A percentile compares a stretch with the other conserved stretches of the same genome.
Conservation (phyloP, 2,113 vertebrate species). For the Pachypanchax playfairii region DNA sequence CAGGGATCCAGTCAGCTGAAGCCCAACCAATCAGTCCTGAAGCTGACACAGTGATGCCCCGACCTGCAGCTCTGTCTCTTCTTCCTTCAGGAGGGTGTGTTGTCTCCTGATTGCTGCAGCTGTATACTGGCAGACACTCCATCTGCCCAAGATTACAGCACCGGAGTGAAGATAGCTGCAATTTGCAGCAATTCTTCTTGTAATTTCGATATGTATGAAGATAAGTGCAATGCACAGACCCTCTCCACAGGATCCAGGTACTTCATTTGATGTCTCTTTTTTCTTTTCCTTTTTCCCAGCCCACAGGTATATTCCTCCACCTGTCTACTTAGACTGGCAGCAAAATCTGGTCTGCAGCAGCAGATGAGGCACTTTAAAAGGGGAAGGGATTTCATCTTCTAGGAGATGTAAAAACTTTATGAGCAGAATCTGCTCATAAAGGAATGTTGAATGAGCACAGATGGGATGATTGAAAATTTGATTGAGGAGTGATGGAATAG, state of each 20-base stretch:
- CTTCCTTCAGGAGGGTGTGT: slow-evolving; percentile 49
- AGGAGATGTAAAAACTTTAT: slow-evolving; percentile 38
- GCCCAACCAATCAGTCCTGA: slow-evolving; percentile 54
- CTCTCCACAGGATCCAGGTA: slow-evolving; percentile 49
- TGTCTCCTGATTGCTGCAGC: slow-evolving; percentile 56
- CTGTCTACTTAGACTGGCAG: slow-evolving; percentile 13
- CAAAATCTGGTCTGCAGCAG: slow-evolving; percentile 6
- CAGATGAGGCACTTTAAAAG: slow-evolving; percentile 12
- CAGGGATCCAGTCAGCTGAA: slow-evolving; percentile 52
- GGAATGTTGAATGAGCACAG: slow-evolving; percentile 46
- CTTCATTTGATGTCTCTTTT: slow-evolving; percentile 59
- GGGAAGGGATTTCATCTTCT: slow-evolving; percentile 30
- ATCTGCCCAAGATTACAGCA: slow-evolving; percentile 67
- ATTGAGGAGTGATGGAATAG: slow-evolving; percentile 44
- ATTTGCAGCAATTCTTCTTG: slow-evolving; percentile 71
- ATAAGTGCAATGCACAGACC: slow-evolving; percentile 48
- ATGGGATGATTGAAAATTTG: slow-evolving; percentile 54
- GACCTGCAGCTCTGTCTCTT: slow-evolving; percentile 27
- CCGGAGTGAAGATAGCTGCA: slow-evolving; percentile 67
- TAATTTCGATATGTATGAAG: slow-evolving; percentile 72
- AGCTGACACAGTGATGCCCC: slow-evolving; percentile 47
- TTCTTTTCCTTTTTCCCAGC: too few species aligned
- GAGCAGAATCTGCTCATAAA: slow-evolving; percentile 45
- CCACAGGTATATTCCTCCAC: slow-evolving; percentile 39
- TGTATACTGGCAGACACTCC: slow-evolving; percentile 51